phyloP scores from a whole-genome alignment of 2,888 invertebrate genomes.

The Scaptomyza cyrtandrae region DNA sequence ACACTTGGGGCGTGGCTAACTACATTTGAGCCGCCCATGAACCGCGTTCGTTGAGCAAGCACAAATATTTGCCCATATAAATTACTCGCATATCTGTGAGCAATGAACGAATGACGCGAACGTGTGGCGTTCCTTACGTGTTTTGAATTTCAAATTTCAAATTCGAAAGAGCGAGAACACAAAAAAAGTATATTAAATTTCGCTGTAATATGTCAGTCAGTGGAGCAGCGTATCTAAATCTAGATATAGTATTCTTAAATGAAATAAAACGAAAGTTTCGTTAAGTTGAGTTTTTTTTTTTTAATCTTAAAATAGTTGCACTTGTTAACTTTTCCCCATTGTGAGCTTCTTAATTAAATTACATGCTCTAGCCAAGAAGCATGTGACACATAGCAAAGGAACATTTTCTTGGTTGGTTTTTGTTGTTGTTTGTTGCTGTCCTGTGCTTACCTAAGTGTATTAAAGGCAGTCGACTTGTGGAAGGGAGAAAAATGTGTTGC shows the following conservation, averaged over 20 bases:
- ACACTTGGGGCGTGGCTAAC: conserved; percentile 40
- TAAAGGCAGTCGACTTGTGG: conserved; percentile 24
- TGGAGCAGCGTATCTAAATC: not conserved
- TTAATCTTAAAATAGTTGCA: not conserved
- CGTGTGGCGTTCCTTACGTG: conserved; percentile 59
- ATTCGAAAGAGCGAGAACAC: conserved; percentile 12
- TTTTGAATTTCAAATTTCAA: conserved; percentile 56
- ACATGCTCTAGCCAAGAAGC: conserved; percentile 12
- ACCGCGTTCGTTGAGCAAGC: conserved; percentile 26
- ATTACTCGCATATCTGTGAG: conserved; percentile 64
- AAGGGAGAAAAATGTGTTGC: conserved; percentile 16
- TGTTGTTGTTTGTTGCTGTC: not conserved
- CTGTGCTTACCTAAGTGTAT: conserved; percentile 55
- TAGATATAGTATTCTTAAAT: not conserved
- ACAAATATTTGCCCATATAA: conserved; percentile 75
- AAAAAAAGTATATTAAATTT: not conserved
- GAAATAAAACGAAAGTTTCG: not conserved
- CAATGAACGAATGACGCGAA: conserved; percentile 27
- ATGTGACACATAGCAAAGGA: conserved; percentile 21
- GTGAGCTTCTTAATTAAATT: conserved; percentile 34
- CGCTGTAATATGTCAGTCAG: conserved; percentile 38
- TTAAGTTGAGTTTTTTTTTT: not conserved
- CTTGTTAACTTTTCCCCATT: conserved; percentile 1
- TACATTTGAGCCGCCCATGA: conserved; percentile 27
- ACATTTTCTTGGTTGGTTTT: conserved; percentile 7